Evolutionary conservation across 2,888 invertebrate genomes (phyloP).

Genomic region (Limnephilus auricula): DNA sequence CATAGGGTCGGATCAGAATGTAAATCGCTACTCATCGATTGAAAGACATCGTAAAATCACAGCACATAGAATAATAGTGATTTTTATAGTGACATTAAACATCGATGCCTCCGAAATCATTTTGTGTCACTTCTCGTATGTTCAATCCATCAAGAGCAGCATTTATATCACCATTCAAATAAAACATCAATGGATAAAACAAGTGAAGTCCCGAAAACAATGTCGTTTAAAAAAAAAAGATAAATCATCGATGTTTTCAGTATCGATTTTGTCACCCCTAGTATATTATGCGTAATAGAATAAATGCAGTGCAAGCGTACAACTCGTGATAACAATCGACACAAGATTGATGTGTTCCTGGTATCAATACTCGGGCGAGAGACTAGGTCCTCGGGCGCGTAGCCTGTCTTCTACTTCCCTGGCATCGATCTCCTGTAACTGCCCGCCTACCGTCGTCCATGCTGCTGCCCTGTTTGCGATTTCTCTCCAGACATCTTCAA

Average conservation of each 20-base stretch:
- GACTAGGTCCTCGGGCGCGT: conserved; percentile 4
- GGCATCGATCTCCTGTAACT: neutral
- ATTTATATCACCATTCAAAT: neutral
- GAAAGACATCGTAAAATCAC: neutral
- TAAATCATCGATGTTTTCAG: neutral
- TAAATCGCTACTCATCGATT: neutral
- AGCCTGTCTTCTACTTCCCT: neutral
- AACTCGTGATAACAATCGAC: conserved; percentile 19
- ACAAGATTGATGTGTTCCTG: conserved; percentile 26
- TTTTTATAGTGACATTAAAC: too few relatives aligned
- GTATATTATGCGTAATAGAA: neutral
- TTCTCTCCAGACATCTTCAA: conserved; percentile 41
- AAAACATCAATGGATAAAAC: too few relatives aligned
- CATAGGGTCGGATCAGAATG: neutral
- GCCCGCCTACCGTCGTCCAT: neutral
- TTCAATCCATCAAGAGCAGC: neutral
- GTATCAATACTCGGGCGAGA: neutral
- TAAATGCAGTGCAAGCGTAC: neutral
- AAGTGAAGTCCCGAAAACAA: too few relatives aligned
- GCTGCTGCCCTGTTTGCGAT: neutral
- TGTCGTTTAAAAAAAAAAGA: neutral
- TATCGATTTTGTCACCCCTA: neutral
- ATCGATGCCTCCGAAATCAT: neutral
- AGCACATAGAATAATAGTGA: too few relatives aligned
- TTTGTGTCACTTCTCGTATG: neutral